phyloP scores from a whole-genome alignment of 2,797 vertebrate species.

The Toxotes lorentzi region DNA sequence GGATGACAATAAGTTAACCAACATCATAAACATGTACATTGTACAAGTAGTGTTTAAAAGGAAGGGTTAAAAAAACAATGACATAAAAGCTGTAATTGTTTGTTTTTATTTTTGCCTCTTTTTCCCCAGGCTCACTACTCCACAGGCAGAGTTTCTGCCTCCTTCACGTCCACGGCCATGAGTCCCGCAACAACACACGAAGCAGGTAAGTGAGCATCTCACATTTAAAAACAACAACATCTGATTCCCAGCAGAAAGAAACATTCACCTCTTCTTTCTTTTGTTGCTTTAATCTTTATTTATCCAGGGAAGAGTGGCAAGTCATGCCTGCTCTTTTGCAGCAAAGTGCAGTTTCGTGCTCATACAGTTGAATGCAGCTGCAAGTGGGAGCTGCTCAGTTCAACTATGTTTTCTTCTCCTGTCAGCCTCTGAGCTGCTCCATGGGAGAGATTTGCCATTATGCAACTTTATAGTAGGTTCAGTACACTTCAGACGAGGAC shows the following conservation, averaged over 20 bases:
- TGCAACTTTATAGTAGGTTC: slow-evolving; percentile 49
- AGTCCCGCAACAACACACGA: slow-evolving; percentile 92
- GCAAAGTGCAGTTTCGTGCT: slow-evolving; percentile 37
- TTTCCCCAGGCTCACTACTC: slow-evolving; percentile 95
- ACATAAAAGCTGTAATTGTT: background rate
- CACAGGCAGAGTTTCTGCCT: slow-evolving; percentile 94
- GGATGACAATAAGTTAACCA: background rate
- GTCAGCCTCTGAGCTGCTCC: slow-evolving; percentile 54
- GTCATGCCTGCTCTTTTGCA: slow-evolving; percentile 11
- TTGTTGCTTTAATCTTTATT: slow-evolving; percentile 22
- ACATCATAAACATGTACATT: background rate
- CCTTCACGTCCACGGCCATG: slow-evolving; percentile 98
- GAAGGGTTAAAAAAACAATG: too few relatives aligned
- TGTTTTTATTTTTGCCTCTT: background rate
- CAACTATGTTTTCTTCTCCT: slow-evolving; percentile 27
- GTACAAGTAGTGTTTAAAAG: background rate
- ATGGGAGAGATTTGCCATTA: slow-evolving; percentile 50
- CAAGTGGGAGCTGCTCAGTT: slow-evolving; percentile 42
- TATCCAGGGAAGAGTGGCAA: background rate
- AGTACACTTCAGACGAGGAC: slow-evolving; percentile 43
- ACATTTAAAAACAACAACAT: background rate
- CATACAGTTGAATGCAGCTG: slow-evolving; percentile 19
- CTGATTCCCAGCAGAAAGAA: slow-evolving; percentile 17
- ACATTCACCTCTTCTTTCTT: slow-evolving; percentile 2
- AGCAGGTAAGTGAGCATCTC: slow-evolving; percentile 88